Base-by-base conservation (phyloP, 2,113 vertebrate genomes). In the Mesoclemmys tuberculata region DNA sequence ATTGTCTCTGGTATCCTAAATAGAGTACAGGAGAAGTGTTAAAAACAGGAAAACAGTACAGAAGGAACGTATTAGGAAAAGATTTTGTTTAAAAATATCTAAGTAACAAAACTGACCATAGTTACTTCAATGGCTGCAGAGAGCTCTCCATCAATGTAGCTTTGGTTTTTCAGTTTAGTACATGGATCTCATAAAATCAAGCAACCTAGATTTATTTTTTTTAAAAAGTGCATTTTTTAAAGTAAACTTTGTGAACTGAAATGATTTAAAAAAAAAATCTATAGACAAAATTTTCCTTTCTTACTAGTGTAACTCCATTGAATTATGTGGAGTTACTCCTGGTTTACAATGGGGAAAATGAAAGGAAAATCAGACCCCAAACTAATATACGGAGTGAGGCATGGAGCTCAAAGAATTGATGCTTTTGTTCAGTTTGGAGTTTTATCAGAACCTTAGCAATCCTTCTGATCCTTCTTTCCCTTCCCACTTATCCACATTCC, bases 331-430 rank as follows among this genome's bases (percentile, higher is more conserved):
- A 78, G 10, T 24, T 38, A 27, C 6, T 24, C 12, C 49, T 87
- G n/a, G 14, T 84, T 74, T n/a, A 10, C 55, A 89, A 52, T 0
- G 0, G 41, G 1, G 3, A 1, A 4, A 8, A 3, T 4, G 8
- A 87, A 56, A 85, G 41, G 11, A 83, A 22, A 84, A 80, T 38
- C 10, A 3, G 2, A 1, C 6, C n/a, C 29, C 0, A 35, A 16
- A 91, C 19, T 71, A 22, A 38, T 38, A 46, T 21, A 56, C 31
- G 3, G 14, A 41, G 2, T 1, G 4, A 90, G 21, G 31, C 19
- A 44, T 9, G 7, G 44, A 74, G 3, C 22, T 54, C 4, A 74
- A 64, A 84, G 92, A 84, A 31, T 85, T 85, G 61, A 86, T 0
- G 1, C 27, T 88, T 46, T 41, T 82, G 12, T 41, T 82, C 8